Percentiles rank a stretch among this genome's conserved stretches.
These are phyloP conservation scores for Elymnias hypermnestra DNA, from an alignment of 1,140 invertebrate species.

Conservation along the genomic window DNA sequence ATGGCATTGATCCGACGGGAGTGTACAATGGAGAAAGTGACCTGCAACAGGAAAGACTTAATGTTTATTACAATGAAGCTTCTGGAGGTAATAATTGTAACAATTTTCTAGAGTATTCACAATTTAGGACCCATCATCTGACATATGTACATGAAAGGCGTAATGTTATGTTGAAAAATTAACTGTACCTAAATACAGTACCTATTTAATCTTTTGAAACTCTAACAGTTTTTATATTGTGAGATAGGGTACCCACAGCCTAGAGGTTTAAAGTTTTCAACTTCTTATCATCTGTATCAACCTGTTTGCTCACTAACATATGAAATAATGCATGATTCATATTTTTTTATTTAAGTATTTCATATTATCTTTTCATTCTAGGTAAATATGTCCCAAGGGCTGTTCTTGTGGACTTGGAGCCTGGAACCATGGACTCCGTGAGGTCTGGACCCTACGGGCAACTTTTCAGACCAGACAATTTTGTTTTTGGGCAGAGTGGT, in stretches of 20 bases:
- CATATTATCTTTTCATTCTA: conserved; percentile 4
- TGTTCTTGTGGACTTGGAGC: conserved; percentile 90
- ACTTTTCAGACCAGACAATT: conserved; percentile 90
- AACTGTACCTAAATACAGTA: too few relatives aligned
- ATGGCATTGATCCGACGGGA: conserved; percentile 92
- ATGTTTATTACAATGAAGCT: conserved; percentile 96
- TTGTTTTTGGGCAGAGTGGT: conserved; percentile 88
- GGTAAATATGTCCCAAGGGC: conserved; percentile 92
- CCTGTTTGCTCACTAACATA: too few relatives aligned
- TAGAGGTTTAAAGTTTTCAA: too few relatives aligned
- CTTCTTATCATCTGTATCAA: too few relatives aligned
- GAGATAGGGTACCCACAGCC: too few relatives aligned
- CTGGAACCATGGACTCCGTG: conserved; percentile 92
- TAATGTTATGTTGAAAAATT: too few relatives aligned
- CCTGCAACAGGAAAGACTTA: conserved; percentile 91
- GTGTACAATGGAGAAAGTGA: conserved; percentile 90
- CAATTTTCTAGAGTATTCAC: too few relatives aligned
- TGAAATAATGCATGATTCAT: too few relatives aligned
- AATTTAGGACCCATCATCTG: background rate
- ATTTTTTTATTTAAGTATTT: too few relatives aligned
- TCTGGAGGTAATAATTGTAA: conserved; percentile 81
- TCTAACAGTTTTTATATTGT: too few relatives aligned
- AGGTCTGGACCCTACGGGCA: conserved; percentile 88
- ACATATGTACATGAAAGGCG: background rate
- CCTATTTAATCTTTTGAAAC: too few relatives aligned